Base-by-base conservation (phyloP, 2,888 invertebrate genomes). In the Gastracanthus pulcherrimus region DNA sequence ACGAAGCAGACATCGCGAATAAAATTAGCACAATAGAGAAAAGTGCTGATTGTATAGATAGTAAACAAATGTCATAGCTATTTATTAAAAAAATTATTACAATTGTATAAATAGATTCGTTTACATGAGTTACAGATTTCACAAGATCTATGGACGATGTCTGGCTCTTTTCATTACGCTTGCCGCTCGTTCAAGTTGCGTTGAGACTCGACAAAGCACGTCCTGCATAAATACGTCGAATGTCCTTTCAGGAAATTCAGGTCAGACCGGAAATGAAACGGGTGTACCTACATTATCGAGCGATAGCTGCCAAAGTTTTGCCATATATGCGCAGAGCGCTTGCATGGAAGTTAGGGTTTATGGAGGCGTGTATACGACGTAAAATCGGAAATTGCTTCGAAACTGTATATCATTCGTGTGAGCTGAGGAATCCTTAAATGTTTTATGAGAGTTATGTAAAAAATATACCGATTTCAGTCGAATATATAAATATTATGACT, bases 331-430 rank as follows among this genome's bases (percentile, higher is more conserved):
- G 16, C 34, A 7, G 13, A 11, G 36, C 3, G 23, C 23, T n/a
- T 19, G n/a, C n/a, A 19, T 62, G 62, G 62, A 62, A 62, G 62
- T 62, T 66, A 34, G 41, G 23, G 23, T 79, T 66, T 74, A 79
- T 58, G 29, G 74, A 80, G 36, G 64, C 45, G 55, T 67, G 71
- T 72, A 48, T 34, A 62, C 55, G 60, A 69, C 70, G 41, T 62
- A 62, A 64, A 76, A 69, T 76, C 70, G 80, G 76, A 80, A 80
- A 80, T 80, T 80, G 64, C 80, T 70, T 55, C 62, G 51, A 55
- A 31, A 31, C 31, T 64, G 26, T 75, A 70, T 26, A 71, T 74
- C 66, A 36, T 23, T 55, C 36, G 11, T 16, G 45, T 38, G 55
- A 3, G 9, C 41, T 78, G 51, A 71, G 78, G 64, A 78, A 31